Evolutionary conservation across 2,113 vertebrate species (phyloP).

Genomic region (Bubo bubo): DNA sequence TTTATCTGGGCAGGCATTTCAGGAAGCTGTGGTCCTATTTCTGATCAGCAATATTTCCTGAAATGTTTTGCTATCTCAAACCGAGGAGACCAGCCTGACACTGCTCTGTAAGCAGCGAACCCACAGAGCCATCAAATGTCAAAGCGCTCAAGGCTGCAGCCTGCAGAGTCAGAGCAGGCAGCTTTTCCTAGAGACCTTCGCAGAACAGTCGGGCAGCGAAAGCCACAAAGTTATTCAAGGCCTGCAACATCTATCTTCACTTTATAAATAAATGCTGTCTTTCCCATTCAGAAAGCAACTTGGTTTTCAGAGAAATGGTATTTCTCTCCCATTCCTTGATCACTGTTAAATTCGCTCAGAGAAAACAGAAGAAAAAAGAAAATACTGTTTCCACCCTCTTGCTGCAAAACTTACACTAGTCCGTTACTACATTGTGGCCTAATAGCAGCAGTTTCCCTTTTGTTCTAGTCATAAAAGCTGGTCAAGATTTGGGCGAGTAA

Average conservation of each 20-base stretch:
- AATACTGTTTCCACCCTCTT: background rate
- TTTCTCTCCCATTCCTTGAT: background rate
- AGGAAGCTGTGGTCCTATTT: conserved; percentile 2
- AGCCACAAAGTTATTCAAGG: background rate
- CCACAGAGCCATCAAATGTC: background rate
- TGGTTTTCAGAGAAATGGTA: background rate
- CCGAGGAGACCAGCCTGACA: background rate
- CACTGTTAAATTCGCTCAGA: background rate
- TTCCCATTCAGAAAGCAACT: background rate
- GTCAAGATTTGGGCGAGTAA: background rate
- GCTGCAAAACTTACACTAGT: background rate
- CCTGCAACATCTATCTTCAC: background rate
- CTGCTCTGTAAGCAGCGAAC: background rate
- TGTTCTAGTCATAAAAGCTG: background rate
- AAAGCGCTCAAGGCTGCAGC: background rate
- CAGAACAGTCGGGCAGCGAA: background rate
- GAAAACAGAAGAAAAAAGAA: background rate
- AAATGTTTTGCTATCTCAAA: background rate
- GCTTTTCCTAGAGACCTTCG: background rate
- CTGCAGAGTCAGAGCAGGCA: background rate
- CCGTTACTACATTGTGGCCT: background rate
- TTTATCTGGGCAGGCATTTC: background rate
- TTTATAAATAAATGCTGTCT: background rate
- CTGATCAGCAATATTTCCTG: conserved; percentile 5
- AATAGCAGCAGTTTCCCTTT: background rate